Evolutionary conservation across 1,140 invertebrate genomes (phyloP), one percentile per base, ranked within the genome.

Genomic region (Meloidogyne exigua): DNA sequence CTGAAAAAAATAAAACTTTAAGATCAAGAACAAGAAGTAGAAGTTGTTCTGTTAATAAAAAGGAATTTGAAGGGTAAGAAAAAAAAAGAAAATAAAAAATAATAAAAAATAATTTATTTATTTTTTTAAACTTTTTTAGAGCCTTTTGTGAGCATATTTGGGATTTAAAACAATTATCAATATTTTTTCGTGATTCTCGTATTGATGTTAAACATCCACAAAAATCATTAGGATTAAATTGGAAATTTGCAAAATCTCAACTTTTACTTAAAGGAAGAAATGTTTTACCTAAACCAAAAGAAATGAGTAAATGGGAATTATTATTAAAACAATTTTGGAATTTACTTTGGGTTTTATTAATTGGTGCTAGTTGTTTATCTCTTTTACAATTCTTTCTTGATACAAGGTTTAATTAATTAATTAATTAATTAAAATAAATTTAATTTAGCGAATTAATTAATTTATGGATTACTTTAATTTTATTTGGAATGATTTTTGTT

Each of bases 401-500:
- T 25, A 64, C 63, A 26, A 68, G 26, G 76, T 75, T 39, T 0
- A 62, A 28, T 57, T 3, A 23, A 49, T 9, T 18, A 63, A 64
- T 66, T 13, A 13, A 1, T 77, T n/a, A 78, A 21, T n/a, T 26
- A 4, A 11, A 49, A 28, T 2, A 25, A 7, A 18, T 63, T 23
- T 26, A 64, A n/a, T 25, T 77, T n/a, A 76, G 72, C 21, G 76
- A 79, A 12, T 62, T 79, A 28, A 18, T 71, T 15, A 80, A 79
- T 39, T 57, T 79, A 15, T 79, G 77, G 76, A 76, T 83, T 15
- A 77, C 81, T 12, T 28, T 83, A n/a, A 83, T 82, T 69, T 42
- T 82, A n/a, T 82, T 77, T 57, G 72, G 77, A 23, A 81, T 82
- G 68, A 79, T 82, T 66, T 42, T 80, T 25, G 76, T 77, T 7